phyloP scores from a whole-genome alignment of 2,113 vertebrate genomes.

The Rousettus leschenaultii region DNA sequence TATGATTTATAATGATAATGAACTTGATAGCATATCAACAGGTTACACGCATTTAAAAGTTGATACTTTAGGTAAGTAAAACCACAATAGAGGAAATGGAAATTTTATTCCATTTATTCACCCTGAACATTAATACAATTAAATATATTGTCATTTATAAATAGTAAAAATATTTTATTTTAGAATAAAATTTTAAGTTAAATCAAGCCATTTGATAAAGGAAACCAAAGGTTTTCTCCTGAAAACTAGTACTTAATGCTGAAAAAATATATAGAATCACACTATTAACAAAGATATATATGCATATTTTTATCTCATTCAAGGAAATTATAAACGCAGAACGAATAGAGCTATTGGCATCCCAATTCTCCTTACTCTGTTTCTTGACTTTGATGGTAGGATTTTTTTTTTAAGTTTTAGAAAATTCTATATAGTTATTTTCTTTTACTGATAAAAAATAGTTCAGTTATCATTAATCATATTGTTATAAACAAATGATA shows the following conservation, averaged over 20 bases:
- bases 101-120: background rate
- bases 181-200: background rate
- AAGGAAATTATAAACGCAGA: background rate
- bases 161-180: background rate
- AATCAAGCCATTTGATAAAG: background rate
- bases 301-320: background rate
- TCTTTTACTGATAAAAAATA: background rate
- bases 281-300: background rate
- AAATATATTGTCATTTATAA: background rate
- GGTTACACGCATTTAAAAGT: background rate
- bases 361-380: background rate
- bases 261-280: background rate
- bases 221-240: background rate
- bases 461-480: background rate
- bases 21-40: background rate
- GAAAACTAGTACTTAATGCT: background rate
- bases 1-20: background rate
- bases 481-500: background rate
- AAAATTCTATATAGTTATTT: background rate
- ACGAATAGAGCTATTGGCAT: background rate
- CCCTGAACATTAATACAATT: background rate
- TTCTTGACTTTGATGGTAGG: background rate
- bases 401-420: background rate
- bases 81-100: background rate
- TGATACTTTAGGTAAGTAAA: background rate